Percentiles rank a stretch among this genome's conserved stretches.
Conservation (phyloP, 30 jellyfish, hydroid and myxozoan genomes). For the Cassiopea xamachana region DNA sequence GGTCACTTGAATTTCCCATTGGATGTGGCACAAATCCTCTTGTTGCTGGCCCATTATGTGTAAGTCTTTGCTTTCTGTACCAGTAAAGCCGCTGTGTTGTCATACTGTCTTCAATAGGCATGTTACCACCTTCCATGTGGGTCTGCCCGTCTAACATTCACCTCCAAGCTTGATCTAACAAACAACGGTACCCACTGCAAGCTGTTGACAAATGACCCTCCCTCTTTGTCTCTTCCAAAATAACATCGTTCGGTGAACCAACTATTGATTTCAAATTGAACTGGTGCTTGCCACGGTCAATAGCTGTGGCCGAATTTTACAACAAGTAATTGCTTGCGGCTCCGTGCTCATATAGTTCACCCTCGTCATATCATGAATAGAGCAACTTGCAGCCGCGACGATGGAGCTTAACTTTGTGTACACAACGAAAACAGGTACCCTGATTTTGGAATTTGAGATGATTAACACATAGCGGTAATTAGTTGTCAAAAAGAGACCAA, state of each 20-base stretch:
- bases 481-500: not conserved
- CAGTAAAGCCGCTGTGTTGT: constrained; percentile 81
- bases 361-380: not conserved
- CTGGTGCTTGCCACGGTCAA: not conserved
- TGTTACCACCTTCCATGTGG: constrained; percentile 68
- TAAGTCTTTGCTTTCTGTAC: constrained; percentile 81
- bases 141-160: not conserved
- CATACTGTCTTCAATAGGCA: constrained; percentile 73
- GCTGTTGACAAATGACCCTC: not conserved
- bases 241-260: constrained; percentile 8
- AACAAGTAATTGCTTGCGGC: not conserved
- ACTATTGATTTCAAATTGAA: constrained; percentile 19
- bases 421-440: not conserved
- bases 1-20: constrained; percentile 26
- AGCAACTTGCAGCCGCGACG: not conserved
- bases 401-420: not conserved
- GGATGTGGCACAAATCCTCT: constrained; percentile 56
- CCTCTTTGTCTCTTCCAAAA: not conserved
- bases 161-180: not conserved
- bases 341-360: not conserved
- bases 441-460: not conserved
- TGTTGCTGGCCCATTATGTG: constrained; percentile 67
- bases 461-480: not conserved
- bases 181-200: not conserved
- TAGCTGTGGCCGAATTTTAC: constrained; percentile 3